phyloP scores from a whole-genome alignment of 2,113 vertebrate species.

The Cochlearius cochlearius region DNA sequence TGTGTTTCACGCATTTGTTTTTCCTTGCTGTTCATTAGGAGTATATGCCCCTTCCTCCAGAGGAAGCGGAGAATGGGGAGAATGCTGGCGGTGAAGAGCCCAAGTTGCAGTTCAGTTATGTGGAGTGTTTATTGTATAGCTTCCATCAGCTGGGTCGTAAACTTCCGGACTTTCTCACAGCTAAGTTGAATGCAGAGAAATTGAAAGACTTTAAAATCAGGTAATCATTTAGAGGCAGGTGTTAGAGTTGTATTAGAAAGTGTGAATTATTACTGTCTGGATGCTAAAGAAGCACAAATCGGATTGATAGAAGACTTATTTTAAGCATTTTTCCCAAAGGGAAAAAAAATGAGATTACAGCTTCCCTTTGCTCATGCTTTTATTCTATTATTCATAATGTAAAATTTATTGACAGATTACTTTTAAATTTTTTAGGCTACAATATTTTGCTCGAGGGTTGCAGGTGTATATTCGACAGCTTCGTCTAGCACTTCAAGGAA shows the following conservation, averaged over 20 bases:
- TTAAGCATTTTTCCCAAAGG: neutral
- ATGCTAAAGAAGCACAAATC: neutral
- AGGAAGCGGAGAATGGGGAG: constrained; percentile 95
- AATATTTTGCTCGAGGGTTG: constrained; percentile 95
- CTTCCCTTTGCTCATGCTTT: neutral
- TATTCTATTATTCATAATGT: neutral
- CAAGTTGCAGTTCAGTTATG: constrained; percentile 96
- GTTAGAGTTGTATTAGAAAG: neutral
- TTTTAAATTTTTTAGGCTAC: constrained; percentile 79
- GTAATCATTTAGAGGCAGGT: constrained; percentile 53
- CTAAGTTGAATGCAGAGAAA: constrained; percentile 91
- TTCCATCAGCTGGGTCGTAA: constrained; percentile 98
- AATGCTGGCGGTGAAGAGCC: constrained; percentile 90
- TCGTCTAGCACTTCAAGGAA: constrained; percentile 94
- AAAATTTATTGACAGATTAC: neutral
- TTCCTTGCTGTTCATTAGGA: constrained; percentile 76
- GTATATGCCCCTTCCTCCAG: constrained; percentile 95
- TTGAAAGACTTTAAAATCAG: constrained; percentile 99
- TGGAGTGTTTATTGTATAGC: constrained; percentile 93
- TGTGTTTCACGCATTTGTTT: neutral
- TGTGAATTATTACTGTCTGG: neutral
- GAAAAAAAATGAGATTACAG: neutral
- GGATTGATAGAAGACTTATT: neutral
- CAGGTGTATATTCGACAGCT: constrained; percentile 98
- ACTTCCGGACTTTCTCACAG: constrained; percentile 93